A percentile compares a stretch with the other conserved stretches of the same genome.
phyloP scores from a whole-genome alignment of 37 sponge, comb jelly and placozoan genomes.

The Amphimedon queenslandica region DNA sequence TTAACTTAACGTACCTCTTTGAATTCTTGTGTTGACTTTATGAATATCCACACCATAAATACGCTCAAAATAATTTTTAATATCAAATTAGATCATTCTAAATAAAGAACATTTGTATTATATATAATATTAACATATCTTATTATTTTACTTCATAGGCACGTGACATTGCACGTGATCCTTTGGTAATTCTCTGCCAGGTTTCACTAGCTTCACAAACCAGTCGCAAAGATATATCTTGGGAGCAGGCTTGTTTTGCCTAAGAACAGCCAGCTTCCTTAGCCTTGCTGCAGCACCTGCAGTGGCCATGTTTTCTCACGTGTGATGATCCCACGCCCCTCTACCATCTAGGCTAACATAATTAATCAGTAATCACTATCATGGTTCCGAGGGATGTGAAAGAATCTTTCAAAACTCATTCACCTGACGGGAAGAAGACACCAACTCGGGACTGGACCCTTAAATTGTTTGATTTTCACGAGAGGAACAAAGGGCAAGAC shows the following conservation, averaged over 20 bases:
- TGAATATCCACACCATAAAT: constrained; percentile 75
- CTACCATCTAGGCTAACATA: too few species aligned
- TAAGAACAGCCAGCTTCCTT: too few species aligned
- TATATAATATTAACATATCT: not conserved
- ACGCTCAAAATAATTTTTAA: constrained; percentile 81
- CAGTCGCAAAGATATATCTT: constrained; percentile 66
- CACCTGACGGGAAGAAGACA: not conserved
- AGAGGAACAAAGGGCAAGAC: not conserved
- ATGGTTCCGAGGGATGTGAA: not conserved
- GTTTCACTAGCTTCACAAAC: constrained; percentile 74
- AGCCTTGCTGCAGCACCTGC: too few species aligned
- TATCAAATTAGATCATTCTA: constrained; percentile 90
- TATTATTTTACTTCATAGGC: constrained; percentile 68
- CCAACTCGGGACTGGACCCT: not conserved
- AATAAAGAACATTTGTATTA: too few species aligned
- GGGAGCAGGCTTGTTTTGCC: too few species aligned
- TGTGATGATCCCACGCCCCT: too few species aligned
- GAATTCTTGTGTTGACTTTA: constrained; percentile 85
- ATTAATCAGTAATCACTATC: too few species aligned
- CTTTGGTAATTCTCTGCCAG: constrained; percentile 57
- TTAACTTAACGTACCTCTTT: constrained; percentile 45
- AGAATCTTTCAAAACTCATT: too few species aligned
- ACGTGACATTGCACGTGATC: constrained; percentile 73
- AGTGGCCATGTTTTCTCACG: too few species aligned
- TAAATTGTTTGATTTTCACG: not conserved